Evolutionary conservation across 2,888 invertebrate genomes (phyloP).

Genomic region (Germaria angustata): DNA sequence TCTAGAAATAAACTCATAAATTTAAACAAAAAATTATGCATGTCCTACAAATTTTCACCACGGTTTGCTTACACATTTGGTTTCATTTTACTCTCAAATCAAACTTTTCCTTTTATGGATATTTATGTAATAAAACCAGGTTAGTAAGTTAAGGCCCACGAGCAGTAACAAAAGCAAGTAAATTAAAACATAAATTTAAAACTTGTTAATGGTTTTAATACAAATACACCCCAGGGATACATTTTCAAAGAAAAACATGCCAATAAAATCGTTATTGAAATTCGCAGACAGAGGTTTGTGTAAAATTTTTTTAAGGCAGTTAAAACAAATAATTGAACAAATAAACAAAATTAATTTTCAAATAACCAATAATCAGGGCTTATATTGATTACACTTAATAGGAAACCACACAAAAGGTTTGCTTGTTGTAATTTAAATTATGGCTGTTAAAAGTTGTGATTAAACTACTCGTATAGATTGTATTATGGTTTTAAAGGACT

Average conservation of each 20-base stretch:
- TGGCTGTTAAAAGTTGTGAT: not conserved
- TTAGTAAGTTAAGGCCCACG: constrained; percentile 21
- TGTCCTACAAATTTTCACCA: constrained; percentile 30
- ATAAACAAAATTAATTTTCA: constrained; percentile 7
- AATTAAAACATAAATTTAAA: constrained; percentile 31
- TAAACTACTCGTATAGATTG: not conserved
- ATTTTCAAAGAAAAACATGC: not conserved
- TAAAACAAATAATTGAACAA: constrained; percentile 27
- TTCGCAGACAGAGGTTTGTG: not conserved
- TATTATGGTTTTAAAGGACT: not conserved
- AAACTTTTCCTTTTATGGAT: not conserved
- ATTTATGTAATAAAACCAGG: constrained; percentile 24
- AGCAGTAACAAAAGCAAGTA: not conserved
- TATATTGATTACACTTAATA: constrained; percentile 15
- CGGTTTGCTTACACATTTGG: constrained; percentile 42
- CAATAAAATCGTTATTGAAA: constrained; percentile 23
- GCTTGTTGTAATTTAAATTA: not conserved
- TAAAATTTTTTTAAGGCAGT: not conserved
- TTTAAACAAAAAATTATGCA: too few species aligned
- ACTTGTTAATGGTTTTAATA: constrained; percentile 36
- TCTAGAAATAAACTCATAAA: constrained; percentile 48
- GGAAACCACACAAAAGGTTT: constrained; percentile 2
- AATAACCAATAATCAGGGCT: constrained; percentile 13
- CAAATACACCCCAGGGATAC: constrained; percentile 35
- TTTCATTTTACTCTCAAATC: not conserved